These are phyloP conservation scores for Momotus momota DNA, from an alignment of 2,797 vertebrate genomes.

Conservation along the genomic window DNA sequence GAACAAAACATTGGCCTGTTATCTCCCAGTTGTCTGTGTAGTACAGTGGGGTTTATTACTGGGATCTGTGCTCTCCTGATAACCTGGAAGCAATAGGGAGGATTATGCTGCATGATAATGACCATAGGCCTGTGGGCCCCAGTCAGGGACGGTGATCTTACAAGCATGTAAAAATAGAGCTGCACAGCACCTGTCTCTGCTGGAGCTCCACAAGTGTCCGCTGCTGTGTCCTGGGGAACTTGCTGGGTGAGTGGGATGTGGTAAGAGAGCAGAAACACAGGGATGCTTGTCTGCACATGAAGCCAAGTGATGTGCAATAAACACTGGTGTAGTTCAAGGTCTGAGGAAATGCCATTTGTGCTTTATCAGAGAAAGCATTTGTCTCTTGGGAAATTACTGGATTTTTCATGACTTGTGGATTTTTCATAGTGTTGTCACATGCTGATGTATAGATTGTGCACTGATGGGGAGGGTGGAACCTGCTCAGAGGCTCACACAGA, in stretches of 20 bases:
- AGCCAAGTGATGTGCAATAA: no score
- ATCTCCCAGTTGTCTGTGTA: not conserved
- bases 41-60: not conserved
- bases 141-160: not conserved
- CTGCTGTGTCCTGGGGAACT: not conserved
- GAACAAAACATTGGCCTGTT: not conserved
- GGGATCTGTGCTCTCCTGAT: not conserved
- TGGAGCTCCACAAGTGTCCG: not conserved
- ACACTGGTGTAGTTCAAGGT: not conserved
- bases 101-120: not conserved
- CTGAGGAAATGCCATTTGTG: not conserved
- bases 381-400: not conserved
- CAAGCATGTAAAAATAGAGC: not conserved
- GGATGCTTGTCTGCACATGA: rapidly evolving
- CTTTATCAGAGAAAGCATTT: not conserved
- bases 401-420: not conserved
- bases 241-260: not conserved
- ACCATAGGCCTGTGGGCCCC: not conserved
- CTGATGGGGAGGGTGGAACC: not conserved
- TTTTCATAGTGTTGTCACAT: not conserved
- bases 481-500: rapidly evolving
- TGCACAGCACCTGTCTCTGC: not conserved
- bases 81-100: not conserved
- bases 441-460: not conserved
- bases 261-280: not conserved